phyloP scores from a whole-genome alignment of 1,140 invertebrate genomes.

The Halesus radiatus region DNA sequence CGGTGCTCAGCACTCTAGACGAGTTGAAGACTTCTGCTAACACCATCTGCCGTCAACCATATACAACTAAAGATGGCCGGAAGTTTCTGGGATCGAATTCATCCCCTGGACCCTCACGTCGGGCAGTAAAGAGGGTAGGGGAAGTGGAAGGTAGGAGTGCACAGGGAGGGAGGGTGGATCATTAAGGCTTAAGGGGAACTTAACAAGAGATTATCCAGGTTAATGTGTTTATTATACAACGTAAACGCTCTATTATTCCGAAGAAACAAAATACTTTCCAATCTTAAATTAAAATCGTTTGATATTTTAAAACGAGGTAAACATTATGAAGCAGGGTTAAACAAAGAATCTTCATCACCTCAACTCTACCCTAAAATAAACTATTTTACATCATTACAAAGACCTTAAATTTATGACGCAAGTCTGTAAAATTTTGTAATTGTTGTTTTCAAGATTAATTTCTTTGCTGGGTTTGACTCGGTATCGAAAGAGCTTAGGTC shows the following conservation, averaged over 20 bases:
- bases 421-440: no score
- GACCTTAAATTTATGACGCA: no score
- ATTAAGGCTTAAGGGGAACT: background rate
- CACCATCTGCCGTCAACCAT: background rate
- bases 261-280: slow-evolving; percentile 11
- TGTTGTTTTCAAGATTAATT: no score
- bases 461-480: no score
- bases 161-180: background rate
- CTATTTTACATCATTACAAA: no score
- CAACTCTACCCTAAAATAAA: no score
- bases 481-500: no score
- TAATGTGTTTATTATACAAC: slow-evolving; percentile 24
- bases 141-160: background rate
- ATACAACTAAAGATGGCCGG: background rate
- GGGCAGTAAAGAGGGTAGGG: no score
- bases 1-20: no score
- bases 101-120: background rate
- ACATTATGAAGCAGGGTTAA: no score
- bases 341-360: no score
- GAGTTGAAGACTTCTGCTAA: no score
- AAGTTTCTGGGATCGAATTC: background rate
- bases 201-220: background rate
- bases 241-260: background rate
- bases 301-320: background rate
- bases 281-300: background rate